A percentile compares a stretch with the other conserved stretches of the same genome.
Conservation (phyloP, 2,797 vertebrate species). For the Muscicapa striata region DNA sequence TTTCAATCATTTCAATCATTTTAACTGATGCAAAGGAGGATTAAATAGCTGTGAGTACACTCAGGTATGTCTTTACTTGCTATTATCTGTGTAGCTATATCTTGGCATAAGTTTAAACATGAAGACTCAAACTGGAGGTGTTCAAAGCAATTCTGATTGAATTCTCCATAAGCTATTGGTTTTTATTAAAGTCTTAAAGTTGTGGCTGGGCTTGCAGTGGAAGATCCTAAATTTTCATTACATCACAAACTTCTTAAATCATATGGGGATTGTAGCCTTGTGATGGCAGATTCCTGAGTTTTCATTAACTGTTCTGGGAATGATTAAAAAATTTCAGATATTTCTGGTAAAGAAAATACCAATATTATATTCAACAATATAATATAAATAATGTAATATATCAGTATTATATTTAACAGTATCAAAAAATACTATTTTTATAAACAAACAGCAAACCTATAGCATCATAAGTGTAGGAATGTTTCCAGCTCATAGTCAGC, state of each 20-base stretch:
- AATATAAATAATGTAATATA: no score
- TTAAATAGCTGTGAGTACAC: not conserved
- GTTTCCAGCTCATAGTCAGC: not conserved
- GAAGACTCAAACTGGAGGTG: fast-evolving
- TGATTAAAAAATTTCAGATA: not conserved
- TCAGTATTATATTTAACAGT: no score
- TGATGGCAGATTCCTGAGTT: not conserved
- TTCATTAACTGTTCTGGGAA: not conserved
- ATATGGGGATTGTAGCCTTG: not conserved
- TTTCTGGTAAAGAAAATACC: not conserved
- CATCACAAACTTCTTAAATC: not conserved
- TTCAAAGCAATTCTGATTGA: not conserved
- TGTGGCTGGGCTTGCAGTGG: not conserved
- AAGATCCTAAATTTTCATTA: not conserved
- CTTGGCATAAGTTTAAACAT: not conserved
- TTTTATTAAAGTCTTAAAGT: not conserved
- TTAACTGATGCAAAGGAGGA: not conserved
- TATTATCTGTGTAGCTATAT: not conserved
- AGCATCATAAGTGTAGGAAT: not conserved
- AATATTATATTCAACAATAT: no score
- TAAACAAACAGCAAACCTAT: not conserved
- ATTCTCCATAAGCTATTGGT: not conserved
- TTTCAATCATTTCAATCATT: not conserved
- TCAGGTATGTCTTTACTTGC: not conserved
- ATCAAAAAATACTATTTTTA: no score